Evolutionary conservation across 2,113 vertebrate species (phyloP).

Genomic region (Centropus unirufus): DNA sequence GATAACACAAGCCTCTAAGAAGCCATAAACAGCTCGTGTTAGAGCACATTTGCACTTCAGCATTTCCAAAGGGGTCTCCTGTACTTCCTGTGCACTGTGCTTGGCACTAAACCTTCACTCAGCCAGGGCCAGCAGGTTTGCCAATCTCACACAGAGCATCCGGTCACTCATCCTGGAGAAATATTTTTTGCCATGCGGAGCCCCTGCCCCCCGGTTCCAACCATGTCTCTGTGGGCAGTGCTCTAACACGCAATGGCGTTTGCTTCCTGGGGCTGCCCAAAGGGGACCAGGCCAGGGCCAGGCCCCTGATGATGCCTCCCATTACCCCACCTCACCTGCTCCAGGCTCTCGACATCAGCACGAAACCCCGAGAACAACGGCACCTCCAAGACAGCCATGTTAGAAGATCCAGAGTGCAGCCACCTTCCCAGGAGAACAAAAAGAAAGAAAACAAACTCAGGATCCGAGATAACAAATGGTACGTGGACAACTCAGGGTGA

Average conservation of each 20-base stretch:
- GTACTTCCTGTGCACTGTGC: conserved; percentile 33
- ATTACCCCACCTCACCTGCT: conserved; percentile 78
- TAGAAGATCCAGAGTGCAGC: conserved; percentile 92
- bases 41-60: conserved; percentile 62
- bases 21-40: conserved; percentile 74
- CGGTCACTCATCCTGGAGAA: background rate
- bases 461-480: background rate
- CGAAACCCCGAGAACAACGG: conserved; percentile 89
- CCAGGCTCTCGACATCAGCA: conserved; percentile 87
- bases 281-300: background rate
- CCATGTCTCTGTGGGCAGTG: background rate
- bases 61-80: conserved; percentile 38
- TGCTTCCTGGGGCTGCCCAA: background rate
- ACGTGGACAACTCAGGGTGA: background rate
- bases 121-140: background rate
- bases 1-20: conserved; percentile 68
- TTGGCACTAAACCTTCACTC: background rate
- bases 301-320: background rate
- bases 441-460: background rate
- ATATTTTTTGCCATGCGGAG: background rate
- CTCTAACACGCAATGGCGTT: background rate
- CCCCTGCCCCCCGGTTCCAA: background rate
- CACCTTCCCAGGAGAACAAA: conserved; percentile 75
- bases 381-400: conserved; percentile 93
- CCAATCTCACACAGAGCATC: background rate